Evolutionary conservation across 2,797 vertebrate species (phyloP).

Genomic region (Leptodactylus fallax): DNA sequence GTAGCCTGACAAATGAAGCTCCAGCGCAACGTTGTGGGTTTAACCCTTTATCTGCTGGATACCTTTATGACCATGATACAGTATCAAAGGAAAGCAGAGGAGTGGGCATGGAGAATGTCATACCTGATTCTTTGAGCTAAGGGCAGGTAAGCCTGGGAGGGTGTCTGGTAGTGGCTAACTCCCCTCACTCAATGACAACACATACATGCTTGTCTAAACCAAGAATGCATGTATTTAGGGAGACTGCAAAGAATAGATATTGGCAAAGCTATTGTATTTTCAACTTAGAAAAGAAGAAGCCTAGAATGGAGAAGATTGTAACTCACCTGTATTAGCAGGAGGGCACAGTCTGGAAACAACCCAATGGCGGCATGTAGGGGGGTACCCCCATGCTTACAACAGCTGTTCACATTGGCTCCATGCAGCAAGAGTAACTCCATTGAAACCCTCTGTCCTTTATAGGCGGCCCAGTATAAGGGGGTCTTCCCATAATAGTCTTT

Average conservation of each 20-base stretch:
- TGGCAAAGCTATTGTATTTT: neutral
- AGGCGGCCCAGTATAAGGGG: constrained; percentile 70
- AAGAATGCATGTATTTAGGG: too few species aligned
- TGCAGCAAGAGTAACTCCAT: constrained; percentile 68
- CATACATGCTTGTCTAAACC: too few species aligned
- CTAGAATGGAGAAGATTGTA: too few species aligned
- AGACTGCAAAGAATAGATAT: too few species aligned
- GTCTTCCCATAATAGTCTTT: constrained; percentile 72
- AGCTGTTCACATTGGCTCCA: constrained; percentile 68
- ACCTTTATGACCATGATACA: too few species aligned
- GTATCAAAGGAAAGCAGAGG: too few species aligned
- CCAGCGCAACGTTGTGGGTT: neutral
- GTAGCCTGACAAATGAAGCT: neutral
- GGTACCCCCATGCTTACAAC: constrained; percentile 69
- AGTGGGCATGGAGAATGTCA: too few species aligned
- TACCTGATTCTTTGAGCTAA: too few species aligned
- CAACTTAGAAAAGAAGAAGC: too few species aligned
- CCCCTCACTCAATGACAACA: too few species aligned
- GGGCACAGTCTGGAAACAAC: constrained; percentile 70
- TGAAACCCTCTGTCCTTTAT: constrained; percentile 67
- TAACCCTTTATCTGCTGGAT: neutral
- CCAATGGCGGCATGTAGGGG: constrained; percentile 69
- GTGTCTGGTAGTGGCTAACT: too few species aligned
- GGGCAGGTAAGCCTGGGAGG: too few species aligned
- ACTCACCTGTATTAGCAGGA: constrained; percentile 68